Conservation (phyloP, 2,797 vertebrate species). For the Limosa lapponica region DNA sequence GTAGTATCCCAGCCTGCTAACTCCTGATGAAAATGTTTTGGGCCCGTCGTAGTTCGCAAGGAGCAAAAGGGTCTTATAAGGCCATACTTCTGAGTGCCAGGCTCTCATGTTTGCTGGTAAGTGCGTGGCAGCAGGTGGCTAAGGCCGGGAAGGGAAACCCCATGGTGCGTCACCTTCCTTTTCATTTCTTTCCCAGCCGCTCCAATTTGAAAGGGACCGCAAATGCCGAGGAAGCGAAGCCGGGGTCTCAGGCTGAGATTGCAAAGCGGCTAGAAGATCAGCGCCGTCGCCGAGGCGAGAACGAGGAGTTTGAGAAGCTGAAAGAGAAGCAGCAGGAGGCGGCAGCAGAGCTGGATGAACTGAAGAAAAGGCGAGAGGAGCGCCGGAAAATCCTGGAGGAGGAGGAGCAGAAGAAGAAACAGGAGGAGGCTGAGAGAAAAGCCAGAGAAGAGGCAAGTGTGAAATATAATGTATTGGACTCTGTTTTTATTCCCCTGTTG, state of each 20-base stretch:
- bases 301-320: constrained; percentile 91
- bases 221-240: constrained; percentile 74
- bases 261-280: constrained; percentile 91
- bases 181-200: constrained; percentile 70
- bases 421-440: constrained; percentile 90
- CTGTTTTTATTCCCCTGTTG: not conserved
- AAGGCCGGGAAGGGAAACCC: not conserved
- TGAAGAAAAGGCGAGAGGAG: constrained; percentile 93
- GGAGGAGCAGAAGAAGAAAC: constrained; percentile 90
- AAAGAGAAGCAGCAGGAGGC: constrained; percentile 95
- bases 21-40: not conserved
- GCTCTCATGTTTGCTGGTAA: not conserved
- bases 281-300: constrained; percentile 88
- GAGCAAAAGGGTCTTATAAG: not conserved
- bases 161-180: fast-evolving
- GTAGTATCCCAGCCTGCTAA: not conserved
- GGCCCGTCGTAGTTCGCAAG: not conserved
- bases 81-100: not conserved
- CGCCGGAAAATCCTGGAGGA: constrained; percentile 93
- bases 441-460: constrained; percentile 87
- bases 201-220: constrained; percentile 73
- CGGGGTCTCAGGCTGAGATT: constrained; percentile 82
- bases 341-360: constrained; percentile 90
- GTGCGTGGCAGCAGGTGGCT: fast-evolving
- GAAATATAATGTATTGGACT: fast-evolving